Conservation (phyloP, 2,888 invertebrate genomes). For the Acrobasis consociella region DNA sequence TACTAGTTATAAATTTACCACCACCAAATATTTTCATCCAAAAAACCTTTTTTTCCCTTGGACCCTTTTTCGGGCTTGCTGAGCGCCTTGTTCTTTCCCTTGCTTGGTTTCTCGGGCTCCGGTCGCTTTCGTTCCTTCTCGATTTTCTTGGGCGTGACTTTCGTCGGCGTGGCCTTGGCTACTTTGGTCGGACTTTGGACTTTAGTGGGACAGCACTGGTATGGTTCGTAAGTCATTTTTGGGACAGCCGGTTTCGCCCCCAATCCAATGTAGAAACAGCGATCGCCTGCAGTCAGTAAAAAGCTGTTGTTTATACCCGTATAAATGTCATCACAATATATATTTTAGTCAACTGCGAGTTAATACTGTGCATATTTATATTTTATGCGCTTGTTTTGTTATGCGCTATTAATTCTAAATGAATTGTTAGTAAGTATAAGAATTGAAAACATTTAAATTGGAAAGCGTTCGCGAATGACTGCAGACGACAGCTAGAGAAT, state of each 20-base stretch:
- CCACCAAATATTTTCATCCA: slow-evolving; percentile 93
- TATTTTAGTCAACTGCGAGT: slow-evolving; percentile 65
- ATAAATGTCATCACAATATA: slow-evolving; percentile 62
- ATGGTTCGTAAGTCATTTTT: slow-evolving; percentile 92
- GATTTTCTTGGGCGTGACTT: slow-evolving; percentile 82
- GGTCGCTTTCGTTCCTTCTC: slow-evolving; percentile 68
- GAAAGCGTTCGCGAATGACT: slow-evolving; percentile 84
- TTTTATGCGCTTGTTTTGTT: slow-evolving; percentile 61
- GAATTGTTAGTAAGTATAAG: slow-evolving; percentile 78
- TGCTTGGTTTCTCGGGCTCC: slow-evolving; percentile 60
- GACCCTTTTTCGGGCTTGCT: slow-evolving; percentile 81
- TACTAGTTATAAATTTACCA: slow-evolving; percentile 81
- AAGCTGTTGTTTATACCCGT: slow-evolving; percentile 87
- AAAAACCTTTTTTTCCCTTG: slow-evolving; percentile 91
- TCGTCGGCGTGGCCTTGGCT: slow-evolving; percentile 87
- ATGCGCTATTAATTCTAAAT: slow-evolving; percentile 73
- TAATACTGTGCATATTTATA: slow-evolving; percentile 73
- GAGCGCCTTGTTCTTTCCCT: slow-evolving; percentile 78
- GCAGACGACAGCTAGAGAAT: slow-evolving; percentile 84
- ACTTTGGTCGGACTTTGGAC: slow-evolving; percentile 90
- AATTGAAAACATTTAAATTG: slow-evolving; percentile 76
- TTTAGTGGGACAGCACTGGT: slow-evolving; percentile 96
- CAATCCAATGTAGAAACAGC: slow-evolving; percentile 98
- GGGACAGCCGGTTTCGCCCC: slow-evolving; percentile 91
- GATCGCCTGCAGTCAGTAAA: slow-evolving; percentile 97